These are phyloP conservation scores for Microchrysa polita DNA, from an alignment of 2,888 invertebrate genomes.

Conservation along the genomic window DNA sequence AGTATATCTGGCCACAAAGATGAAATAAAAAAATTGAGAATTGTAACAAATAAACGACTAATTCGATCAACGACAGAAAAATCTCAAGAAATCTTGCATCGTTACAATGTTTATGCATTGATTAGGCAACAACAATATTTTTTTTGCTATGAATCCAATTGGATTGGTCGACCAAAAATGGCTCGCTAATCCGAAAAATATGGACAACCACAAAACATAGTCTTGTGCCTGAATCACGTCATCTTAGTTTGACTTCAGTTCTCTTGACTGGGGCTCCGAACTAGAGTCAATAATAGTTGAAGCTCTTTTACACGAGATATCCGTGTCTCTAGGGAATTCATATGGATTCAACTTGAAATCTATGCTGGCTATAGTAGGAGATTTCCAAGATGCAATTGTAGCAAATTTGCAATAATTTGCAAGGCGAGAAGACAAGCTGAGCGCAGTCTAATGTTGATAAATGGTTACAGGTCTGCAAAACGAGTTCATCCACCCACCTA, in stretches of 20 bases:
- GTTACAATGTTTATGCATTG: neutral
- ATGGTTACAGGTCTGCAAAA: neutral
- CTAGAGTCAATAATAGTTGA: neutral
- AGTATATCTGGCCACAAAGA: too few species aligned
- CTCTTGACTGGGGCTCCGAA: too few species aligned
- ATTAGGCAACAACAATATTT: neutral
- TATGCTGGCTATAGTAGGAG: neutral
- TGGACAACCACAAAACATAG: neutral
- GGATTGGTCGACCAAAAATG: neutral
- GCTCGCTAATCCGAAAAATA: neutral
- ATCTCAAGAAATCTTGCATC: neutral
- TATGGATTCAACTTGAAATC: neutral
- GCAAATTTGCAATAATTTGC: slow-evolving; percentile 8
- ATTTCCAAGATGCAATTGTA: slow-evolving; percentile 4
- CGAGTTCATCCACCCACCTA: neutral
- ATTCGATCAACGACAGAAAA: too few species aligned
- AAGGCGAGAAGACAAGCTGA: neutral
- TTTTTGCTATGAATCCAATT: neutral
- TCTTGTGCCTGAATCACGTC: neutral
- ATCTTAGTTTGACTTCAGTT: too few species aligned
- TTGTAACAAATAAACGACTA: too few species aligned
- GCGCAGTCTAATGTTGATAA: neutral
- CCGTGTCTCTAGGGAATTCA: neutral
- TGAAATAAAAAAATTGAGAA: too few species aligned
- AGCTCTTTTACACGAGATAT: neutral